Conservation (phyloP, 1,140 invertebrate species). For the Drosophila bifasciata region DNA sequence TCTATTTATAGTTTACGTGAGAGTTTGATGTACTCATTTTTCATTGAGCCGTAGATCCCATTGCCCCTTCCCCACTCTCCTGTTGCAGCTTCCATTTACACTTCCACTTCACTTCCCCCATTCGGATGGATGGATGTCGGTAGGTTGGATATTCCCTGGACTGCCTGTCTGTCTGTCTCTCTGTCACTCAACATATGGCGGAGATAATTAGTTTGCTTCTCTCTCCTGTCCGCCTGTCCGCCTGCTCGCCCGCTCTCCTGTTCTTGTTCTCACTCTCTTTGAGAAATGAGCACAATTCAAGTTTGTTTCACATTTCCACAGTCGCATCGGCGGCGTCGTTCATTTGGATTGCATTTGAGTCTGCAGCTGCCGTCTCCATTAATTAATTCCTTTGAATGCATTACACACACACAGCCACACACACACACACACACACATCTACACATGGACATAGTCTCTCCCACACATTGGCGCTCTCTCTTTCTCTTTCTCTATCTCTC, state of each 20-base stretch:
- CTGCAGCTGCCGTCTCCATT: slow-evolving; percentile 64
- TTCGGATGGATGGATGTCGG: slow-evolving; percentile 14
- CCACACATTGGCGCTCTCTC: slow-evolving; percentile 25
- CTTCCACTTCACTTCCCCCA: slow-evolving; percentile 13
- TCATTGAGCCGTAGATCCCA: slow-evolving; percentile 59
- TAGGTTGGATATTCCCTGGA: slow-evolving; percentile 24
- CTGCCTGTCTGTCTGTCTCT: slow-evolving; percentile 24
- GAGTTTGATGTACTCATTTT: slow-evolving; percentile 54
- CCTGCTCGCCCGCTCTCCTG: neutral
- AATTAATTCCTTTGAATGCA: slow-evolving; percentile 68
- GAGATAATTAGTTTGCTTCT: slow-evolving; percentile 51
- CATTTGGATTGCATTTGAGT: slow-evolving; percentile 40
- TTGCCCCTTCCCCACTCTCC: neutral
- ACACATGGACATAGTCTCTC: neutral
- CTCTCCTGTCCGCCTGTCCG: slow-evolving; percentile 14
- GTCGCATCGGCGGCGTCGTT: slow-evolving; percentile 21
- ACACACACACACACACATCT: slow-evolving; percentile 15
- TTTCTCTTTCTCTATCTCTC: slow-evolving; percentile 13
- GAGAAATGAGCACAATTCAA: slow-evolving; percentile 51
- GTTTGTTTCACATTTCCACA: slow-evolving; percentile 54
- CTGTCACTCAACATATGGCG: slow-evolving; percentile 49
- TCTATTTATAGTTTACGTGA: slow-evolving; percentile 50
- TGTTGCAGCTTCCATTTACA: slow-evolving; percentile 17
- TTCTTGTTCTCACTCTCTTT: slow-evolving; percentile 35
- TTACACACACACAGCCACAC: slow-evolving; percentile 39